phyloP scores from a whole-genome alignment of 2,888 invertebrate species.

The Hydrotaea cyrtoneurina region DNA sequence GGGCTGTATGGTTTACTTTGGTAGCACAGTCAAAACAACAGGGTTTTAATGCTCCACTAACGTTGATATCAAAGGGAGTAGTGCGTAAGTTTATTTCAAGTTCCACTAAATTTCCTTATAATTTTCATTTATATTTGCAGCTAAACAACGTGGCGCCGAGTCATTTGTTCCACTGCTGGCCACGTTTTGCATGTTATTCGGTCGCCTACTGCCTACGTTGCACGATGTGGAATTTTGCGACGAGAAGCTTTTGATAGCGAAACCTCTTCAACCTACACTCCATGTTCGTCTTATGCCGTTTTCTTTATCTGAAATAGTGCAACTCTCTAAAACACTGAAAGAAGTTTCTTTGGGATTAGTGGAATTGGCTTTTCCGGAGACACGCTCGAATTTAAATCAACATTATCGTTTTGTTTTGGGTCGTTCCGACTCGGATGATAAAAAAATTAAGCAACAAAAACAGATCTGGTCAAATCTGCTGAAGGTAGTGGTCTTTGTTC shows the following conservation, averaged over 20 bases:
- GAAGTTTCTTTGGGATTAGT: slow-evolving; percentile 92
- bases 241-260: slow-evolving; percentile 77
- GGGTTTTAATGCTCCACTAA: slow-evolving; percentile 80
- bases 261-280: slow-evolving; percentile 68
- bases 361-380: slow-evolving; percentile 92
- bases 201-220: slow-evolving; percentile 89
- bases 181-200: slow-evolving; percentile 92
- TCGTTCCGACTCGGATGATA: slow-evolving; percentile 78
- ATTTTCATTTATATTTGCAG: slow-evolving; percentile 66
- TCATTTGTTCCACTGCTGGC: slow-evolving; percentile 89
- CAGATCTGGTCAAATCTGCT: slow-evolving; percentile 90
- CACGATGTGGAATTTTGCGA: slow-evolving; percentile 92
- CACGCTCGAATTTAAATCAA: slow-evolving; percentile 84
- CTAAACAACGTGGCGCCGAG: slow-evolving; percentile 83
- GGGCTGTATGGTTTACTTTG: slow-evolving; percentile 86
- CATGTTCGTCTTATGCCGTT: slow-evolving; percentile 83
- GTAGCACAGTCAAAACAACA: slow-evolving; percentile 79
- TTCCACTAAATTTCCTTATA: background rate
- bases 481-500: slow-evolving; percentile 86
- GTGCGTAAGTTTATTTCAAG: slow-evolving; percentile 77
- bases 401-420: slow-evolving; percentile 83
- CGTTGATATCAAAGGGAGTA: slow-evolving; percentile 80
- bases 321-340: slow-evolving; percentile 87
- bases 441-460: slow-evolving; percentile 80
- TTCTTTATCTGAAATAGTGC: slow-evolving; percentile 87